Base-by-base conservation (phyloP, 1,140 invertebrate species). In the Leptinotarsa lineolata region DNA sequence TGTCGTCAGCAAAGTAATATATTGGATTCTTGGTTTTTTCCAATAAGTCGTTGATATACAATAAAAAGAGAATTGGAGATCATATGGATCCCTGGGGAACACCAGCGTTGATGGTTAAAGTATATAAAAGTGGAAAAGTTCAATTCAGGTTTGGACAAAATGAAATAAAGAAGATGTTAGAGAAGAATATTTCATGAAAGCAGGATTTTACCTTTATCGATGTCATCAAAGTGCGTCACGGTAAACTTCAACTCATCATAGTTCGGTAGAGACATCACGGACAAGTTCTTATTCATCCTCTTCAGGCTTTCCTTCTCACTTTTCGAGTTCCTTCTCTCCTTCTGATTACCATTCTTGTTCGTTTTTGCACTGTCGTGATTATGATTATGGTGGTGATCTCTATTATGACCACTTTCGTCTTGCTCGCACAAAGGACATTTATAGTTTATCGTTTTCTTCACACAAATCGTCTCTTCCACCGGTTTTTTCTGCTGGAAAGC, bases 191-290 rank as follows among this genome's bases (percentile, higher is more conserved):
- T 30, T 30, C 11, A 39, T 39, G 30, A 39, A 39, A 39, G 1
- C 30, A 39, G 8, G 8, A 39, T 39, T 30, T 67, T 21, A 58
- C 67, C 67, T 58, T 76, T 72, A 69, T 78, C 76, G 44, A 72
- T 77, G 45, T 79, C 76, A 4, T 78, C 75, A 15, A 78, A 78
- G 39, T 77, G 76, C 1, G 82, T 78, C 1, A 83, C 68, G 16
- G 79, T 81, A 12, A 84, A 72, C 70, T 82, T 82, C 21, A 86
- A 81, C 74, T 88, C 86, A 77, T 82, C 84, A 78, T 88, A 87
- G 82, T 87, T 88, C 24, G 87, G 87, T 69, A 88, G 79, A 39
- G 87, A 88, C 74, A 85, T 83, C 15, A 86, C 86, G 3, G 83
- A 84, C 16, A 82, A 74, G 67, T 82, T 84, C 54, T 83, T 83